Percentiles rank a stretch among this genome's conserved stretches.
phyloP scores from a whole-genome alignment of 2,888 invertebrate species.

The Cantharis nigra region DNA sequence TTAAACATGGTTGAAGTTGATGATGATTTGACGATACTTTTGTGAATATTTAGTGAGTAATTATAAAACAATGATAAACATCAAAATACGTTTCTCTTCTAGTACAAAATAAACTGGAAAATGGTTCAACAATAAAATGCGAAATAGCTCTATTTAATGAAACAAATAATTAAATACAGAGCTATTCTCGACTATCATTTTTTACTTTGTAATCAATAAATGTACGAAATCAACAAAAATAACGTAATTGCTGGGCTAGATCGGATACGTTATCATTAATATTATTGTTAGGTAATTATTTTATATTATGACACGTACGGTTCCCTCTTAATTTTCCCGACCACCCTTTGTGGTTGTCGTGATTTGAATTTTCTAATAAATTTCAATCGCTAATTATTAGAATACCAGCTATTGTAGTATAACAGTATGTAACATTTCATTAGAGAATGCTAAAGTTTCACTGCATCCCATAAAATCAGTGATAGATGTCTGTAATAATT shows the following conservation, averaged over 20 bases:
- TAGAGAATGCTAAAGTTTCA: neutral
- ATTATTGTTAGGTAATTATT: no score
- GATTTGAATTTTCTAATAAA: neutral
- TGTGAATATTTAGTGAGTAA: no score
- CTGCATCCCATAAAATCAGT: neutral
- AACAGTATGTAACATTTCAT: neutral
- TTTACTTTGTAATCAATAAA: no score
- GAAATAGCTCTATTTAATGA: no score
- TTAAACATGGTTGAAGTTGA: neutral
- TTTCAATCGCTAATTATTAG: neutral
- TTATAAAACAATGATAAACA: no score
- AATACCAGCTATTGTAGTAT: neutral
- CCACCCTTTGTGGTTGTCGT: neutral
- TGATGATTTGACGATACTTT: neutral
- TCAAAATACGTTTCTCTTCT: no score
- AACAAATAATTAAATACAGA: no score
- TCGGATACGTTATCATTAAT: no score
- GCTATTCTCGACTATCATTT: no score
- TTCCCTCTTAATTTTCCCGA: neutral
- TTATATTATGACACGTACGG: no score
- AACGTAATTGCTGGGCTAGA: no score
- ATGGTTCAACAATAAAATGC: neutral
- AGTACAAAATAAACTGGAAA: neutral
- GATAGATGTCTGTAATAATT: neutral
- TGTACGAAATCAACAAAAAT: no score